These are phyloP conservation scores for Sisyra terminalis DNA, from an alignment of 2,888 invertebrate species.

Conservation along the genomic window DNA sequence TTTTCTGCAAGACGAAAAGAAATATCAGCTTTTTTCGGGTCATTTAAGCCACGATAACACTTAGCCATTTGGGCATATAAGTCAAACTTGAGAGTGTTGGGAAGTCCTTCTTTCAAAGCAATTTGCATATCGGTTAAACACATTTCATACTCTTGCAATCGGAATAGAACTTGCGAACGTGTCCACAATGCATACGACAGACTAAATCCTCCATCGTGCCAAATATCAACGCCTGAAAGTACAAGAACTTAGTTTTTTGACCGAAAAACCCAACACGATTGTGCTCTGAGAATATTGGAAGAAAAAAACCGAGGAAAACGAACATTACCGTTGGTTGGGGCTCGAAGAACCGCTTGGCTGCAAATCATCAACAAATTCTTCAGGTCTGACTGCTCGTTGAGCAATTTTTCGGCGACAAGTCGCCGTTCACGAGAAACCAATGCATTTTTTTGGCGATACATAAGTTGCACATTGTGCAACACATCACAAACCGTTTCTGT, in stretches of 20 bases:
- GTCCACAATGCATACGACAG: conserved; percentile 48
- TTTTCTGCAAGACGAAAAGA: conserved; percentile 45
- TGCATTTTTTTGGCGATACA: conserved; percentile 49
- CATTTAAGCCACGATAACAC: conserved; percentile 44
- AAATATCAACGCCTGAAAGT: conserved; percentile 1
- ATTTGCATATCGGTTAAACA: conserved; percentile 52
- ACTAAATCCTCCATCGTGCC: conserved; percentile 40
- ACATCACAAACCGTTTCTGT: conserved; percentile 33
- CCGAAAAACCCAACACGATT: too few species aligned
- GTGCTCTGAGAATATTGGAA: too few species aligned
- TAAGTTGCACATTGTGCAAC: conserved; percentile 45
- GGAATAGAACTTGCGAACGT: conserved; percentile 46
- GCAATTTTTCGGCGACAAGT: conserved; percentile 39
- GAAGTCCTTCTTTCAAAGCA: conserved; percentile 43
- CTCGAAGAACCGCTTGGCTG: conserved; percentile 57
- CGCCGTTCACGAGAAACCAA: conserved; percentile 41
- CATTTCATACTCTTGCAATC: conserved; percentile 34
- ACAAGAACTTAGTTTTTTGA: background rate
- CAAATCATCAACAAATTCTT: conserved; percentile 42
- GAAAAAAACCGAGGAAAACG: background rate
- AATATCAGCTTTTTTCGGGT: conserved; percentile 43
- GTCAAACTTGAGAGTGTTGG: conserved; percentile 41
- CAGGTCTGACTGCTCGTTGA: conserved; percentile 31
- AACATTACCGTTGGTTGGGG: conserved; percentile 41
- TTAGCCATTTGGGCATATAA: conserved; percentile 55